A percentile compares a stretch with the other conserved stretches of the same genome.
phyloP scores from a whole-genome alignment of 2,113 vertebrate species.

The Macrotis lagotis region DNA sequence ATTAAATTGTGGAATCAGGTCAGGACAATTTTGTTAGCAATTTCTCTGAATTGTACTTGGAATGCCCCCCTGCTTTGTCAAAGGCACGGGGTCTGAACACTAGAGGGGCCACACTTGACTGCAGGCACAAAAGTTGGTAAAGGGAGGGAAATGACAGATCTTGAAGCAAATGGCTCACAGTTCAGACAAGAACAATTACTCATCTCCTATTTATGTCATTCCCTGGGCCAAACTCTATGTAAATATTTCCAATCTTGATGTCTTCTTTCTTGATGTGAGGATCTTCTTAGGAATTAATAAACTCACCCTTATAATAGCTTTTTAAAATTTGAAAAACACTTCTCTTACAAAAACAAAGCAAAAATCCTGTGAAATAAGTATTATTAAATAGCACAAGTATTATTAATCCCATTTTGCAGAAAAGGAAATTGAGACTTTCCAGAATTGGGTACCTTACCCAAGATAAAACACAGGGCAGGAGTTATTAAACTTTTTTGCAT shows the following conservation, averaged over 20 bases:
- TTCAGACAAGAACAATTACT: not conserved
- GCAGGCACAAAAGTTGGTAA: not conserved
- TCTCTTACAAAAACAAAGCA: not conserved
- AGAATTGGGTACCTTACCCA: not conserved
- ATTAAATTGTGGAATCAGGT: slow-evolving; percentile 58
- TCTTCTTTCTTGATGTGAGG: not conserved
- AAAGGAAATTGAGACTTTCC: not conserved
- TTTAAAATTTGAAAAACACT: not conserved
- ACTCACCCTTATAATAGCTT: not conserved
- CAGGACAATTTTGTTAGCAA: slow-evolving; percentile 47
- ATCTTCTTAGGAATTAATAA: not conserved
- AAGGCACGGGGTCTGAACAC: slow-evolving; percentile 7
- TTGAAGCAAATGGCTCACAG: not conserved
- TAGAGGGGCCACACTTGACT: slow-evolving; percentile 31
- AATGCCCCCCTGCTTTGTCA: slow-evolving; percentile 60
- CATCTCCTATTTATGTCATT: not conserved
- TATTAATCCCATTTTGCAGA: not conserved
- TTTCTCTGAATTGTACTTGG: slow-evolving; percentile 63
- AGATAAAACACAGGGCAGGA: not conserved
- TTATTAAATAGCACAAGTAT: not conserved
- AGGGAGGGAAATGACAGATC: not conserved
- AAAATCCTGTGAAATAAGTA: not conserved
- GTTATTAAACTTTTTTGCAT: not conserved
- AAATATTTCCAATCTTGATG: not conserved
- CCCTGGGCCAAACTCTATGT: not conserved